phyloP scores from a whole-genome alignment of 2,888 invertebrate genomes.

The Ophion ventricosus region DNA sequence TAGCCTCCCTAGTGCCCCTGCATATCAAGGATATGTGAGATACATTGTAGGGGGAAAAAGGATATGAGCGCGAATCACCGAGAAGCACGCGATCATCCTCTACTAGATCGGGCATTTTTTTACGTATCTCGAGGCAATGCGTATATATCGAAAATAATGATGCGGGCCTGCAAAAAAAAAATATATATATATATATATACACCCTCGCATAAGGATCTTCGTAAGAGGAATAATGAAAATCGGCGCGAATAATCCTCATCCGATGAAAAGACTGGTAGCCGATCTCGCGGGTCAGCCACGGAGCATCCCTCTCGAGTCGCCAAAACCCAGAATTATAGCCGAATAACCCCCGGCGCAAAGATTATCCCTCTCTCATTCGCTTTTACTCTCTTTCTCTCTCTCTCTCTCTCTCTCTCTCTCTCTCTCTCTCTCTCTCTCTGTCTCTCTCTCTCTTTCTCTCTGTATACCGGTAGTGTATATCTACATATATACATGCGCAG shows the following conservation, averaged over 20 bases:
- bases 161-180: neutral
- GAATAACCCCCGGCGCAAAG: slow-evolving; percentile 72
- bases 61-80: slow-evolving; percentile 39
- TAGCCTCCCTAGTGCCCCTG: too few species aligned
- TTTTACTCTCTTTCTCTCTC: slow-evolving; percentile 1
- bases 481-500: too few species aligned
- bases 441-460: too few species aligned
- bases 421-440: neutral
- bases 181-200: neutral
- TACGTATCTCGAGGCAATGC: slow-evolving; percentile 58
- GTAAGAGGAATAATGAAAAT: slow-evolving; percentile 57
- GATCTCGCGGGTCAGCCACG: slow-evolving; percentile 61
- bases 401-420: slow-evolving; percentile 5
- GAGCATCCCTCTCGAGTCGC: slow-evolving; percentile 71
- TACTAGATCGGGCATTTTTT: slow-evolving; percentile 38
- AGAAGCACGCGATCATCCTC: slow-evolving; percentile 59
- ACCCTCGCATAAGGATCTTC: neutral
- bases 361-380: slow-evolving; percentile 2
- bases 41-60: slow-evolving; percentile 9
- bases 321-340: slow-evolving; percentile 80
- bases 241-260: slow-evolving; percentile 59
- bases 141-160: slow-evolving; percentile 37
- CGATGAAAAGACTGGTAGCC: slow-evolving; percentile 64
- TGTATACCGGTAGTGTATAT: too few species aligned
- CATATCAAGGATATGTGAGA: neutral